Evolutionary conservation across 1,140 invertebrate species (phyloP).

Genomic region (Drosophila sechellia): DNA sequence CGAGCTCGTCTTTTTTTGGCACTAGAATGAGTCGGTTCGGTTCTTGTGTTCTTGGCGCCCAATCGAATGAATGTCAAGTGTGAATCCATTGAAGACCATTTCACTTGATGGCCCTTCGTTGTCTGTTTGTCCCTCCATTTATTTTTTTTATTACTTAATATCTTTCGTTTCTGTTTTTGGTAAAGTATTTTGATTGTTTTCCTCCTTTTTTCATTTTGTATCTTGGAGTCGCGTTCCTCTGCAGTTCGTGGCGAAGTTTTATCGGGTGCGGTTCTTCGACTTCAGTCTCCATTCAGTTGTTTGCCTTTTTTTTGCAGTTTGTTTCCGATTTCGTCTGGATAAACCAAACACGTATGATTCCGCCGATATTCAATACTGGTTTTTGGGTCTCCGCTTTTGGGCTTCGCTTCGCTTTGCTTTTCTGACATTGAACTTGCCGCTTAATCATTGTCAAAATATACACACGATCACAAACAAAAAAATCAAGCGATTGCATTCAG

Average conservation of each 20-base stretch:
- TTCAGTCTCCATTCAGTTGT: neutral
- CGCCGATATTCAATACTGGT: conserved; percentile 12
- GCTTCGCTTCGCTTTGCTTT: conserved; percentile 4
- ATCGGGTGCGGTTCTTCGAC: conserved; percentile 49
- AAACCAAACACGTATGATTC: conserved; percentile 16
- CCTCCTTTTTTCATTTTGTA: neutral
- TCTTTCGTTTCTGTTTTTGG: conserved; percentile 46
- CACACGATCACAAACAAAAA: conserved; percentile 20
- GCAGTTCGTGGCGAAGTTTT: conserved; percentile 21
- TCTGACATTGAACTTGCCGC: conserved; percentile 74
- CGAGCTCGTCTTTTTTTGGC: conserved; percentile 60
- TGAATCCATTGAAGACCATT: conserved; percentile 79
- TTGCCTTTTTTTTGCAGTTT: neutral
- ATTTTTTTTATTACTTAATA: conserved; percentile 63
- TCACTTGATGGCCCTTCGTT: conserved; percentile 66
- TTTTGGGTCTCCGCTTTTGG: neutral
- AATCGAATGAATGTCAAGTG: conserved; percentile 80
- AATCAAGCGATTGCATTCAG: conserved; percentile 43
- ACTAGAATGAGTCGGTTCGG: conserved; percentile 27
- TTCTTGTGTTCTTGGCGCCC: conserved; percentile 43
- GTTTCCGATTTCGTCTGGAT: conserved; percentile 32
- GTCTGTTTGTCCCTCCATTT: conserved; percentile 1
- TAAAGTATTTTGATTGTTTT: conserved; percentile 61
- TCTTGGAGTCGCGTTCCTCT: neutral
- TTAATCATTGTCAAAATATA: conserved; percentile 48